Conservation (phyloP, 2,797 vertebrate species). For the Etheostoma perlongum region DNA sequence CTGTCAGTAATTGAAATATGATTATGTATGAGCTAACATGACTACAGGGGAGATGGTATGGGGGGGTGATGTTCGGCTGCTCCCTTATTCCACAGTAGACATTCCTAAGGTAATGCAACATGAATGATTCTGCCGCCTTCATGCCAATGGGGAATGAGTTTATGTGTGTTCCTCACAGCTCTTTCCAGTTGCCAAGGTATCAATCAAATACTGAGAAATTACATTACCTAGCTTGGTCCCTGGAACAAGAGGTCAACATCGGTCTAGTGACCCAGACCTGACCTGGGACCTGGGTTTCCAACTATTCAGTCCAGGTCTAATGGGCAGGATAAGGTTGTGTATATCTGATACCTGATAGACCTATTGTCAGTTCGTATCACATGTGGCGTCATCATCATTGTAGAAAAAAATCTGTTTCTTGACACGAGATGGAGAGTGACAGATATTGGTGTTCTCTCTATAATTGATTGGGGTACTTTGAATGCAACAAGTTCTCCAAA, state of each 20-base stretch:
- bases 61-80: constrained; percentile 76
- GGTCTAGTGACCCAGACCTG: background rate
- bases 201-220: constrained; percentile 2
- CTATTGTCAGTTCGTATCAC: background rate
- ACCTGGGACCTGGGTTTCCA: constrained; percentile 11
- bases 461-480: background rate
- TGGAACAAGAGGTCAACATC: background rate
- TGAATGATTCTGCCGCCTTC: constrained; percentile 71
- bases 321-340: background rate
- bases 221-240: background rate
- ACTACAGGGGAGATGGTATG: constrained; percentile 75
- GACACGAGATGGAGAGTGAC: background rate
- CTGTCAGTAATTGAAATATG: constrained; percentile 86
- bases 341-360: background rate
- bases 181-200: constrained; percentile 6
- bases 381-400: background rate
- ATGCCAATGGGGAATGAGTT: constrained; percentile 32
- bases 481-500: too few species aligned
- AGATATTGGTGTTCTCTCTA: background rate
- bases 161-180: constrained; percentile 21
- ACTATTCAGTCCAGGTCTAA: constrained; percentile 6
- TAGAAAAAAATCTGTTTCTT: background rate
- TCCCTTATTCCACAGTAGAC: constrained; percentile 72
- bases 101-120: constrained; percentile 83
- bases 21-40: constrained; percentile 87